Evolutionary conservation across 53 echinoderm and acorn worm genomes (phyloP), one percentile per base, ranked within the genome.

Genomic region (Henricia sp.): DNA sequence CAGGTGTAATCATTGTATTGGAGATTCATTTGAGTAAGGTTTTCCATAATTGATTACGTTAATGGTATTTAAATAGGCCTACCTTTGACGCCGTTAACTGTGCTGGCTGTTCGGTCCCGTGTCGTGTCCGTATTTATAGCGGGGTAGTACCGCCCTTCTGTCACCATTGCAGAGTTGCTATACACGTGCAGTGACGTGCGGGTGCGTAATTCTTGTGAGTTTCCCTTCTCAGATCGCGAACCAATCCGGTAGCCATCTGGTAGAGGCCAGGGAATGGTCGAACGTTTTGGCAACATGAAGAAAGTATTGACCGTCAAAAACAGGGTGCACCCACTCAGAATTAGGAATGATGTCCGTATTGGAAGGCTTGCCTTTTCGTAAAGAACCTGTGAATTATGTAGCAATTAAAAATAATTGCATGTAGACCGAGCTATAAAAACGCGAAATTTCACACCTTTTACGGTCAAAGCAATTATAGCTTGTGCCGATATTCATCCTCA

Each of bases 181-280:
- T 76, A 76, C 26, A 40, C 59, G 29, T 76, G 59, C 59, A 29
- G 43, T 19, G 76, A n/a, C n/a, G n/a, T n/a, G n/a, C n/a, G n/a
- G n/a, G n/a, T n/a, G n/a, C n/a, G n/a, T n/a, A n/a, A 29, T 1
- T 64, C 64, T 36, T 6, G 64, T 36, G 64, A 34, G 6, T 10
- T 35, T 13, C 35, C 36, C n/a, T n/a, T n/a, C n/a, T n/a, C n/a
- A n/a, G n/a, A n/a, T n/a, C 30, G 29, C 0, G 25, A 13, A 14
- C 44, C 51, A 27, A 74, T 84, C 17, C 51, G 37, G 63, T 92
- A 92, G 74, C 82, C 83, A 1, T 62, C 26, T 11, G 92, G 92
- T 23, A 93, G 90, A 3, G 95, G 95, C 92, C 92, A 95, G 10
- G 95, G 95, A 37, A 93, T 88, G 77, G 36, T 70, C 24, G 54